Evolutionary conservation across 2,797 vertebrate species (phyloP).

Genomic region (Schizopygopsis malacanthus): DNA sequence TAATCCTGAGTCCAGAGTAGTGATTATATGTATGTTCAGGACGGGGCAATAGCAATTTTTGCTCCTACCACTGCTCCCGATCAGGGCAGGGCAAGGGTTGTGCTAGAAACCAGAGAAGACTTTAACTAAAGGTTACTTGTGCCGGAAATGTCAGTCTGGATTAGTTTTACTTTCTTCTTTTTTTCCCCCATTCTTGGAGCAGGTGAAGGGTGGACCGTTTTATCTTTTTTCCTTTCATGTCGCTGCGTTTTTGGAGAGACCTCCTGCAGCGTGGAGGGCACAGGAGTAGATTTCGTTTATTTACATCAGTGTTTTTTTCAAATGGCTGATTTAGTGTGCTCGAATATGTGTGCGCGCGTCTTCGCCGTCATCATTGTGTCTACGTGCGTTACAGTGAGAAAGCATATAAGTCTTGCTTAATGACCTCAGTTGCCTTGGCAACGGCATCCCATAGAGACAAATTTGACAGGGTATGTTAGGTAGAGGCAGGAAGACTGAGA

Average conservation of each 20-base stretch:
- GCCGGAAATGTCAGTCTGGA: conserved; percentile 42
- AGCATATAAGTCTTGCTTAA: conserved; percentile 75
- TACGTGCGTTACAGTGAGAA: conserved; percentile 62
- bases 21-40: conserved; percentile 31
- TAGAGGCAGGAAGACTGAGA: conserved; percentile 39
- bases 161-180: conserved; percentile 29
- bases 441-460: conserved; percentile 75
- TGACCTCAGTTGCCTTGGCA: conserved; percentile 73
- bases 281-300: conserved; percentile 39
- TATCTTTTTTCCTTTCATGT: conserved; percentile 44
- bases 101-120: conserved; percentile 2
- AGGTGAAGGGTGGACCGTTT: conserved; percentile 33
- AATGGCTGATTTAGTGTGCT: conserved; percentile 16
- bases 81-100: conserved; percentile 16
- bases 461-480: conserved; percentile 63
- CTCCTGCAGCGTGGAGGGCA: conserved; percentile 38
- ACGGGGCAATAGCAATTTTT: conserved; percentile 7
- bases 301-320: conserved; percentile 40
- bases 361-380: conserved; percentile 58
- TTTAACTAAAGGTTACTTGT: conserved; percentile 42
- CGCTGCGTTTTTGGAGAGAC: conserved; percentile 23
- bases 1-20: conserved; percentile 26
- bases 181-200: neutral
- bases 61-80: neutral
- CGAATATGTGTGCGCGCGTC: conserved; percentile 16